A percentile compares a stretch with the other conserved stretches of the same genome.
These are phyloP conservation scores for Pristionchus exspectatus DNA, from an alignment of 2,888 invertebrate species.

Conservation along the genomic window DNA sequence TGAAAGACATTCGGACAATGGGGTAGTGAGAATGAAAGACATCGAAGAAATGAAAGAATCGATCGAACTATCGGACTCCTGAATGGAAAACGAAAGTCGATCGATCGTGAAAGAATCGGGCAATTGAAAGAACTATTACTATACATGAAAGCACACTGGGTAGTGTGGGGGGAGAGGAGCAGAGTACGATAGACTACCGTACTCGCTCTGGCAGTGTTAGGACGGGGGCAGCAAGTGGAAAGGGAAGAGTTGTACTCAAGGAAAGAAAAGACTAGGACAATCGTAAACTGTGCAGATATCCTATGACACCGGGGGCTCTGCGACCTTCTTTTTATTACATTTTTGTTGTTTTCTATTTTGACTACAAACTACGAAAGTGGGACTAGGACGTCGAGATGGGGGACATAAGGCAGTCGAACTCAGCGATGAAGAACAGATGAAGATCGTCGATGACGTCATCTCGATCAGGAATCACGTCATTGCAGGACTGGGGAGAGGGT, in stretches of 20 bases:
- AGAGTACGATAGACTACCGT: conserved; percentile 18
- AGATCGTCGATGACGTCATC: neutral
- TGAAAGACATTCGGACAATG: conserved; percentile 45
- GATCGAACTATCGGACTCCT: conserved; percentile 19
- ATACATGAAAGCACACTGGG: conserved; percentile 41
- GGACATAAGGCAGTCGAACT: conserved; percentile 15
- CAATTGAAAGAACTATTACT: conserved; percentile 41
- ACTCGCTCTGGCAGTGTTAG: conserved; percentile 32
- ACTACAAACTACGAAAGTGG: conserved; percentile 39
- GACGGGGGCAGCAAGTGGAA: neutral
- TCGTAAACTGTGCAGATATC: neutral
- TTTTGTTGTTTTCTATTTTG: neutral
- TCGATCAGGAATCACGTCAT: neutral
- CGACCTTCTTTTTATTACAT: conserved; percentile 32
- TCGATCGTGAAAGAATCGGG: conserved; percentile 17
- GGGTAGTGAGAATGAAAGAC: conserved; percentile 48
- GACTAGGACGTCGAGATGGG: conserved; percentile 46
- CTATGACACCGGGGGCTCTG: conserved; percentile 46
- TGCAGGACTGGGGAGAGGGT: conserved; percentile 5
- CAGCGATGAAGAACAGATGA: neutral
- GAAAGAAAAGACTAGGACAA: conserved; percentile 32
- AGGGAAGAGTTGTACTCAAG: conserved; percentile 26
- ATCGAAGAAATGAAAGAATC: conserved; percentile 13
- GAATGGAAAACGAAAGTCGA: neutral
- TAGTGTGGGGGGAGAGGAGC: conserved; percentile 9